Conservation (phyloP, 2,888 invertebrate genomes). For the Acrocyrtus sp. region DNA sequence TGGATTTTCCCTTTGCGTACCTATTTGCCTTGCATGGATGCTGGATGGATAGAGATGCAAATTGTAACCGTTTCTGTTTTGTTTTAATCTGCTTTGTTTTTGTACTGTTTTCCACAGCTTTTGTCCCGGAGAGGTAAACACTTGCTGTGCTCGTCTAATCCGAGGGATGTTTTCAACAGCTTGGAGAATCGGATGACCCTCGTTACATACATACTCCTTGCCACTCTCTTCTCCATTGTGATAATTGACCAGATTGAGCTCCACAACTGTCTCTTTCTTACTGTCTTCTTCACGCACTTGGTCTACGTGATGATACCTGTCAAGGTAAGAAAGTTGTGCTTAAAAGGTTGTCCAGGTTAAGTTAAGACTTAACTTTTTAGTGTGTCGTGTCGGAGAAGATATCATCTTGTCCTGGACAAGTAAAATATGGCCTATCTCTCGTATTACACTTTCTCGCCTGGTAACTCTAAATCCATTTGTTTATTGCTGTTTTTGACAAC, state of each 20-base stretch:
- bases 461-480: no score
- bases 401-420: no score
- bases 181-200: constrained; percentile 45
- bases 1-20: neutral
- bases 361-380: no score
- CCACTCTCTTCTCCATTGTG: constrained; percentile 81
- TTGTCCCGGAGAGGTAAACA: constrained; percentile 38
- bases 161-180: constrained; percentile 44
- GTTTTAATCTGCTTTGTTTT: neutral
- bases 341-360: no score
- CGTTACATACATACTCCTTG: constrained; percentile 84
- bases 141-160: constrained; percentile 25
- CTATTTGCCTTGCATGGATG: neutral
- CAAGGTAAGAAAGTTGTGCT: no score
- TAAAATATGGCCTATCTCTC: no score
- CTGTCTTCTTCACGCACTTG: constrained; percentile 38
- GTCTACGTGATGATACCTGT: constrained; percentile 42
- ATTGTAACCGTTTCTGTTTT: neutral
- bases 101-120: constrained; percentile 25
- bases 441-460: no score
- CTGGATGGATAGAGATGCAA: no score
- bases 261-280: constrained; percentile 45
- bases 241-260: constrained; percentile 63
- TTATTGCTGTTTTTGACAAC: no score
- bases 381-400: no score